phyloP scores from a whole-genome alignment of 2,888 invertebrate species.

The Pseudococcus longispinus region DNA sequence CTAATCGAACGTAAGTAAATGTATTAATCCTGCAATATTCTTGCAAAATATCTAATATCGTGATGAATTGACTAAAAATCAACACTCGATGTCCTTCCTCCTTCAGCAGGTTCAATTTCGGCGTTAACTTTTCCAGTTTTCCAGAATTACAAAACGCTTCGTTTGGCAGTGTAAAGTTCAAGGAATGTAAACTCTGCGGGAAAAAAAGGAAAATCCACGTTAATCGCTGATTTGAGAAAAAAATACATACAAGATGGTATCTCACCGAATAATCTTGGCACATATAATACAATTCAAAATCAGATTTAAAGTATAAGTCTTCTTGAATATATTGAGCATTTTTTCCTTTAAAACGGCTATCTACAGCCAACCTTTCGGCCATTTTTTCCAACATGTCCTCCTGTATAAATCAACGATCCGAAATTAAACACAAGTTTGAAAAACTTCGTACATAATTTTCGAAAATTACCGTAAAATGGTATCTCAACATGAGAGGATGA shows the following conservation, averaged over 20 bases:
- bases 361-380: conserved; percentile 73
- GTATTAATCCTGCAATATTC: conserved; percentile 79
- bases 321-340: conserved; percentile 82
- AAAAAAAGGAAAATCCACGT: conserved; percentile 35
- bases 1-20: conserved; percentile 80
- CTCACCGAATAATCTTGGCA: conserved; percentile 72
- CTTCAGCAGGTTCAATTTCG: conserved; percentile 77
- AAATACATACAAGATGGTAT: background rate
- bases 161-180: conserved; percentile 68
- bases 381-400: conserved; percentile 66
- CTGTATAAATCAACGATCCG: conserved; percentile 43
- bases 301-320: conserved; percentile 86
- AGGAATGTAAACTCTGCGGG: conserved; percentile 70
- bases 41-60: conserved; percentile 92
- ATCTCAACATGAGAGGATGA: conserved; percentile 85
- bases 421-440: background rate
- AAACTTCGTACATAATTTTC: background rate
- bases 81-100: conserved; percentile 80
- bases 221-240: background rate
- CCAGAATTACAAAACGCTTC: conserved; percentile 81
- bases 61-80: conserved; percentile 95
- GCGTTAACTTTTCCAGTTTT: conserved; percentile 83
- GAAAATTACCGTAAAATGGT: conserved; percentile 67
- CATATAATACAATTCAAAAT: conserved; percentile 88
- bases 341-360: conserved; percentile 76